Evolutionary conservation across 1,140 invertebrate species (phyloP).

Genomic region (Diabrotica virgifera): DNA sequence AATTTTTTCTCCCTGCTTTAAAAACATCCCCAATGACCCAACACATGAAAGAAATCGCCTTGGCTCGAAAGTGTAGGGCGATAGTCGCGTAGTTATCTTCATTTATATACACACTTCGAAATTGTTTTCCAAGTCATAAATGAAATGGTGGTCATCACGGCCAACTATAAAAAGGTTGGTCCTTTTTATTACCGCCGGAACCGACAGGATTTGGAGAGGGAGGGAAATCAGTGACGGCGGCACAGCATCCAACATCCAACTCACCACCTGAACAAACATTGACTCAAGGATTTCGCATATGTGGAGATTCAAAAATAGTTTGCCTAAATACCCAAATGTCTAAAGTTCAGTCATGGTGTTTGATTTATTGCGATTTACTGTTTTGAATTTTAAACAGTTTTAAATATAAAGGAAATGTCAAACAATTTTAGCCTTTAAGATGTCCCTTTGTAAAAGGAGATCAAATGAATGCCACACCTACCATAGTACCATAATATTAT

Average conservation of each 20-base stretch:
- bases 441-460: too few species aligned
- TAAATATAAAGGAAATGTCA: too few species aligned
- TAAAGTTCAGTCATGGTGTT: too few species aligned
- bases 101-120: constrained; percentile 13
- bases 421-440: too few species aligned
- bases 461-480: too few species aligned
- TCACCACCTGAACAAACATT: neutral
- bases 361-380: too few species aligned
- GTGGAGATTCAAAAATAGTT: too few species aligned
- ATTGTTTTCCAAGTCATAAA: constrained; percentile 18
- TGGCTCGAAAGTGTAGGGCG: neutral
- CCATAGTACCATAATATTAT: too few species aligned
- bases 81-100: constrained; percentile 4
- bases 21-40: neutral
- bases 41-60: neutral
- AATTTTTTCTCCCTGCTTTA: neutral
- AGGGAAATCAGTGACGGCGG: neutral
- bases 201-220: neutral
- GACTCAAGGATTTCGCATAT: too few species aligned
- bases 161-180: constrained; percentile 18
- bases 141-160: constrained; percentile 18
- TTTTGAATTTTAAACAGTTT: too few species aligned
- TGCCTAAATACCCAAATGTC: too few species aligned
- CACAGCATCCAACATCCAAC: too few species aligned
- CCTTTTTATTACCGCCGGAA: constrained; percentile 13